These are phyloP conservation scores for Pangasianodon gigas DNA, from an alignment of 2,113 vertebrate species.

Conservation along the genomic window DNA sequence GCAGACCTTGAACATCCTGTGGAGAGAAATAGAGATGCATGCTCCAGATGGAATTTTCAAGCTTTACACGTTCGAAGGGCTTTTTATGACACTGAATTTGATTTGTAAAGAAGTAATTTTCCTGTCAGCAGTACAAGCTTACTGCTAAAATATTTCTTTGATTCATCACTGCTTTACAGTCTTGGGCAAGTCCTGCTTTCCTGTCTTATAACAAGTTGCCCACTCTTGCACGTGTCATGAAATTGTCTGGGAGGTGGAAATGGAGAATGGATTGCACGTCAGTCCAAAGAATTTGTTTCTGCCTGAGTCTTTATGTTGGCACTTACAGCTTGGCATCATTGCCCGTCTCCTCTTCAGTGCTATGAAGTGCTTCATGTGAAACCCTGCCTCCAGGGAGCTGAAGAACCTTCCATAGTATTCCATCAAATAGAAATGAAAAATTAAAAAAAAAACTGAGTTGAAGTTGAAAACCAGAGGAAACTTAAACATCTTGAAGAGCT, in stretches of 20 bases:
- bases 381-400: constrained; percentile 3
- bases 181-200: not conserved
- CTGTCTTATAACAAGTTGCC: not conserved
- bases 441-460: not conserved
- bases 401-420: not conserved
- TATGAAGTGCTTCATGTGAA: not conserved
- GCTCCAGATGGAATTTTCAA: not conserved
- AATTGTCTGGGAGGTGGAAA: not conserved
- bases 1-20: not conserved
- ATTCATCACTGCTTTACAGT: not conserved
- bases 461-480: not conserved
- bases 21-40: not conserved
- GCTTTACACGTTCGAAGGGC: not conserved
- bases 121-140: not conserved
- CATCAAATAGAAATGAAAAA: not conserved
- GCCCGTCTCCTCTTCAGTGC: not conserved
- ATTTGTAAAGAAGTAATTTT: not conserved
- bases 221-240: not conserved
- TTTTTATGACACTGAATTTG: not conserved
- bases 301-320: constrained; percentile 29
- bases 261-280: constrained; percentile 4
- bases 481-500: not conserved
- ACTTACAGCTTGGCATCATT: constrained; percentile 22
- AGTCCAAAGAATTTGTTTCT: constrained; percentile 39
- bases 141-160: not conserved